Conservation (phyloP, 2,797 vertebrate genomes). For the Poeciliopsis infans region DNA sequence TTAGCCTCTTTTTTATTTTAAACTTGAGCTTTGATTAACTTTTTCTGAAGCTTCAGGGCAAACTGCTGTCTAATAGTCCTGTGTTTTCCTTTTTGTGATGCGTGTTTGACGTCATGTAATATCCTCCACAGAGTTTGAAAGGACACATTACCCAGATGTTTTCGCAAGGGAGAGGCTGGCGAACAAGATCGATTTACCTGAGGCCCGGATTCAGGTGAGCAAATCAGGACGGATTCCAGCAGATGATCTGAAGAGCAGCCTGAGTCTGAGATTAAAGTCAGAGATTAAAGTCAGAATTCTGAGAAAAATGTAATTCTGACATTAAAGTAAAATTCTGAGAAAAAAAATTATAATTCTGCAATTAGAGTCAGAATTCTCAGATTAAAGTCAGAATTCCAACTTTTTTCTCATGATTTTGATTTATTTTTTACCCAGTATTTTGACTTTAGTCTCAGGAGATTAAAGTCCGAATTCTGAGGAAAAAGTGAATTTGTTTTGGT, state of each 20-base stretch:
- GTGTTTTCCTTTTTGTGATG: constrained; percentile 23
- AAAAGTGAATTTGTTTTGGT: too few species aligned
- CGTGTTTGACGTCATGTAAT: constrained; percentile 53
- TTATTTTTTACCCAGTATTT: too few species aligned
- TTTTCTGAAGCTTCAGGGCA: neutral
- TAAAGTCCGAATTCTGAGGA: too few species aligned
- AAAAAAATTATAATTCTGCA: too few species aligned
- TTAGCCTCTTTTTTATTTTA: neutral
- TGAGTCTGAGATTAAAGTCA: too few species aligned
- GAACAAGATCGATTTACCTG: constrained; percentile 88
- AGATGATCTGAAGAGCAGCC: neutral
- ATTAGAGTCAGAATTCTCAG: too few species aligned
- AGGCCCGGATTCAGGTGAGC: constrained; percentile 88
- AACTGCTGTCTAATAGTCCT: constrained; percentile 28
- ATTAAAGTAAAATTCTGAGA: too few species aligned
- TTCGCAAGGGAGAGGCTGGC: constrained; percentile 88
- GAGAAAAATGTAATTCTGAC: too few species aligned
- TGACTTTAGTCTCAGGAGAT: too few species aligned
- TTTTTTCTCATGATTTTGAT: too few species aligned
- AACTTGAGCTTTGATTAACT: neutral
- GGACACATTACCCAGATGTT: constrained; percentile 90
- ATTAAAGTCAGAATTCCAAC: too few species aligned
- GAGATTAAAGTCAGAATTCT: too few species aligned
- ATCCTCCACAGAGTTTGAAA: constrained; percentile 85
- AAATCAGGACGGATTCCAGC: neutral